phyloP scores from a whole-genome alignment of 2,888 invertebrate genomes.

The Agrilus mali region DNA sequence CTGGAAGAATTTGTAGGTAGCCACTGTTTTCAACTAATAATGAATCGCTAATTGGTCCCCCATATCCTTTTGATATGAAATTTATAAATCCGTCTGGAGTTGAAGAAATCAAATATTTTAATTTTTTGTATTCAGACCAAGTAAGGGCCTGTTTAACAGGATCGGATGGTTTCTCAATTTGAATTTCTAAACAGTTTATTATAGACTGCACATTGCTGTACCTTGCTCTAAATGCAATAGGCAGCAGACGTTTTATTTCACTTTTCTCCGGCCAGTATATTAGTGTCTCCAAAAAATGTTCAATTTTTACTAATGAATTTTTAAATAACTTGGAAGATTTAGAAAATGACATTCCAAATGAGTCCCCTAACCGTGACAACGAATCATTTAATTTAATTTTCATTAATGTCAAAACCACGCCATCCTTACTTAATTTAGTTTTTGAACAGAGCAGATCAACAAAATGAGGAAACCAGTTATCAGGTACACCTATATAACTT shows the following conservation, averaged over 20 bases:
- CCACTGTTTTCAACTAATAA: conserved; percentile 10
- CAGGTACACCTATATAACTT: too few relatives aligned
- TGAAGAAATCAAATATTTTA: conserved; percentile 21
- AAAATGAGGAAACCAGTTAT: too few relatives aligned
- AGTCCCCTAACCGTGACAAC: too few relatives aligned
- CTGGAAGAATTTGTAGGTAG: conserved; percentile 6
- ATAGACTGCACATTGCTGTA: conserved; percentile 27
- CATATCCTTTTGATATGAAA: conserved; percentile 12
- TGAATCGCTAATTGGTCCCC: conserved; percentile 9
- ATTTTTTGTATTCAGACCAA: conserved; percentile 22
- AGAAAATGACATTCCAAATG: conserved; percentile 3
- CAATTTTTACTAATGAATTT: conserved; percentile 5
- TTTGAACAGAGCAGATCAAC: too few relatives aligned
- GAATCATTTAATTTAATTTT: too few relatives aligned
- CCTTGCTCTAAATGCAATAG: conserved; percentile 14
- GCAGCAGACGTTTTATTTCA: conserved; percentile 10
- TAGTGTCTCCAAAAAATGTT: conserved; percentile 5
- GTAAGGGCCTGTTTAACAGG: conserved; percentile 21
- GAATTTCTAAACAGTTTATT: conserved; percentile 28
- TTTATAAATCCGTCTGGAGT: conserved; percentile 15
- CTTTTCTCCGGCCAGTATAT: conserved; percentile 9
- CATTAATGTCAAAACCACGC: conserved; percentile 2
- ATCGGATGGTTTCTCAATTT: conserved; percentile 26
- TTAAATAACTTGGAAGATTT: conserved; percentile 10
- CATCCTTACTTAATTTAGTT: conserved; percentile 4